Base-by-base conservation (phyloP, 1,140 invertebrate genomes). In the Penaeus vannamei region DNA sequence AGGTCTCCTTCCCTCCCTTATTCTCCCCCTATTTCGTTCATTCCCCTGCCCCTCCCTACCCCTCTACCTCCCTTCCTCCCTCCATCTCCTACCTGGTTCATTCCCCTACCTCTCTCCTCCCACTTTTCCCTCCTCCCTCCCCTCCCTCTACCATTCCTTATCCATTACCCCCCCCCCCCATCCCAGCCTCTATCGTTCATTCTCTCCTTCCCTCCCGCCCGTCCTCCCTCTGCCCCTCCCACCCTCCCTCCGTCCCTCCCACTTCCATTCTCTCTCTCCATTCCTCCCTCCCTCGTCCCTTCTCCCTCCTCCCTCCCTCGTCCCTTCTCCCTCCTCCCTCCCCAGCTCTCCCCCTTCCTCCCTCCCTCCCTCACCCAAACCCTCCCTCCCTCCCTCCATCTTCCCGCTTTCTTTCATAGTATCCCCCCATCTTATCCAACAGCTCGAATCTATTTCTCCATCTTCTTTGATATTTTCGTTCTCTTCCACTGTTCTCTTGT, bases 251-350 rank as follows among this genome's bases (percentile, higher is more conserved):
- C 61, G 2, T 20, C 36, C 61, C 23, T 26, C 29, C 14, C 36
- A n/a, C 64, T 4, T 66, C 62, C 62, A 72, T 59, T 85, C 72
- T 29, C 66, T 53, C 83, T 23, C 19, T 79, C 59, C 59, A n/a
- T 59, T 36, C 53, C 42, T 60, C 32, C 22, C 26, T 79, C 26
- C 72, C 72, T 14, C 29, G 46, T n/a, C 22, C 22, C 14, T 19
- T 80, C 19, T 32, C 85, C 46, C 22, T 23, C 29, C 32, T 17
- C 22, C 29, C 23, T 59, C 32, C 84, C 69, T 32, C 61, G 26
- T 66, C 22, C 53, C n/a, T 69, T n/a, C 72, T 42, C 66, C 32
- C n/a, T 46, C 42, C 84, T n/a, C 23, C 32, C 64, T 46, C 26
- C 62, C 84, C 62, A 32, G 7, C 32, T 23, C 61, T 42, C 61